phyloP scores from a whole-genome alignment of 2,113 vertebrate genomes.

The Sceloporus tristichus region DNA sequence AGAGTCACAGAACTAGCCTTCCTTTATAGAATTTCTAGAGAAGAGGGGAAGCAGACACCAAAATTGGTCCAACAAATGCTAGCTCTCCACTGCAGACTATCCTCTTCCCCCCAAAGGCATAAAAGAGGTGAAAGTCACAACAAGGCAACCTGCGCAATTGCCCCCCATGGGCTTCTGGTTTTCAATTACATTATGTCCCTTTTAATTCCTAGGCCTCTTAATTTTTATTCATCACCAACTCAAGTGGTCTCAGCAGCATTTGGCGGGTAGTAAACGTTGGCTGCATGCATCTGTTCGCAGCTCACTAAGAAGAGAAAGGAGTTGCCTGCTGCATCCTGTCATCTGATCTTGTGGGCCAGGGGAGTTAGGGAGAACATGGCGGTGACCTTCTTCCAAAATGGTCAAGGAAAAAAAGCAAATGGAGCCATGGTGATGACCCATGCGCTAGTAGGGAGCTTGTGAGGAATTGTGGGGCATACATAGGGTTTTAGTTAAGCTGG shows the following conservation, averaged over 20 bases:
- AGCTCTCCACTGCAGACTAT: not conserved
- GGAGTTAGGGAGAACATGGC: not conserved
- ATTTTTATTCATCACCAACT: not conserved
- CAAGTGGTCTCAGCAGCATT: not conserved
- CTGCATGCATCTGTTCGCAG: not conserved
- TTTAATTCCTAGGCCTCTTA: not conserved
- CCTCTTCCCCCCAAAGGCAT: too few relatives aligned
- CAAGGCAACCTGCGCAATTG: not conserved
- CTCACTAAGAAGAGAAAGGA: not conserved
- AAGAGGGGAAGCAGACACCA: not conserved
- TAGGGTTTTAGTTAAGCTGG: too few relatives aligned
- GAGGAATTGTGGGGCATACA: not conserved
- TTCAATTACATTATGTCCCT: slow-evolving; percentile 5
- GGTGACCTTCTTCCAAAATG: not conserved
- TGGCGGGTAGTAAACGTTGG: slow-evolving; percentile 2
- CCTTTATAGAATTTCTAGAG: not conserved
- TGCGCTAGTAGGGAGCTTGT: not conserved
- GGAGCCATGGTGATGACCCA: too few relatives aligned
- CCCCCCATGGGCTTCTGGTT: not conserved
- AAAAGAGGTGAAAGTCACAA: not conserved
- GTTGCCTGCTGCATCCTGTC: not conserved
- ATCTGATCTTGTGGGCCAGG: too few relatives aligned
- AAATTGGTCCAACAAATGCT: too few relatives aligned
- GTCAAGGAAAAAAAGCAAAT: too few relatives aligned
- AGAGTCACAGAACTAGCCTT: too few relatives aligned